Evolutionary conservation across 1,140 invertebrate species (phyloP), one percentile per base, ranked within the genome.

Genomic region (Drosophila simulans): DNA sequence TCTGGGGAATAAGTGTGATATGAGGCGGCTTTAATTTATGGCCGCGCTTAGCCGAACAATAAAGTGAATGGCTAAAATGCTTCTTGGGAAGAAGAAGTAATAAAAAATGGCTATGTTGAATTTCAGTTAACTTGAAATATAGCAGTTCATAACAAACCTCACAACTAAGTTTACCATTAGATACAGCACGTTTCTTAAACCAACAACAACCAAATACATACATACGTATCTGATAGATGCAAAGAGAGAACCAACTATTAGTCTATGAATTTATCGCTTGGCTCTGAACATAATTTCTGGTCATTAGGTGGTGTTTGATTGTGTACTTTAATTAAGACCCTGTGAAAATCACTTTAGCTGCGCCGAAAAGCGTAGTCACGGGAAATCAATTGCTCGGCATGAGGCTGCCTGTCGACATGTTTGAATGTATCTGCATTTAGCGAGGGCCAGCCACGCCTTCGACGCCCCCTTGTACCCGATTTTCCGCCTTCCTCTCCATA

Each of bases 341-440:
- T n/a, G 13, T 31, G 17, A n/a, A 39, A 49, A 34, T 35, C 68
- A 70, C 68, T 70, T 70, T 64, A 69, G 64, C 54, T 56, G 37
- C 12, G n/a, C 43, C 31, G 42, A 15, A 25, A 68, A 80, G 56
- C 39, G 56, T 12, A 58, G 68, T 73, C 68, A 62, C 37, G 63
- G 64, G 51, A 79, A 83, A 83, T 84, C 76, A 80, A 80, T 76
- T 66, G 76, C 76, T 0, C 80, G 22, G 77, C 81, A 59, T 66
- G 71, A 13, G 63, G 66, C 20, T 42, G 7, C 17, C 42, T 27
- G 7, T 34, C 34, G 35, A 39, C 48, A 31, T 46, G 10, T 39
- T 48, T 48, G 20, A 20, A 25, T 66, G 55, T 52, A 45, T 45
- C 49, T 51, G 45, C 52, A 69, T 57, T 71, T 71, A 71, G 68